Evolutionary conservation across 2,113 vertebrate genomes (phyloP), one percentile per base, ranked within the genome.

Genomic region (Capreolus pygargus): DNA sequence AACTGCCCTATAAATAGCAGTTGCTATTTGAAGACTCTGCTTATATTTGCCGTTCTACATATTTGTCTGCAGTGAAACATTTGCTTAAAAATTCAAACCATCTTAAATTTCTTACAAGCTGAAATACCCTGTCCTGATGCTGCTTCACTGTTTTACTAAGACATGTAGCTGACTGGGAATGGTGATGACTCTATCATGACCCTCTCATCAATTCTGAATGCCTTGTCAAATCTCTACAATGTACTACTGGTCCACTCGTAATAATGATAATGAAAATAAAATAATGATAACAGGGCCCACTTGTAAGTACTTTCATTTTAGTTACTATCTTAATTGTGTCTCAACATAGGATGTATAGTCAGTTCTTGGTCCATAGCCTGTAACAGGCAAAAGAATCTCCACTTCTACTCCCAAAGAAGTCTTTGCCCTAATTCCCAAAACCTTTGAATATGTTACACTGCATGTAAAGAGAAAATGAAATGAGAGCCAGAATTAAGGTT

Each of bases 1-100:
- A 92, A 58, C 1, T 52, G 3, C 4, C 5, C n/a, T 84, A 3
- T 93, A 85, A 82, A 89, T 94, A 84, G 30, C 15, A 57, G 12
- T 39, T 89, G 17, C 36, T 95, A 54, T 91, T 94, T 93, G 55
- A 6, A 97, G n/a, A 94, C 86, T 93, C 39, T 85, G 23, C 50
- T 95, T 96, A 10, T 91, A 61, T 93, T 96, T 98, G 86, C 61
- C 89, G 0, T 84, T 94, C 70, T 60, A 50, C 5, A 39, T 64
- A 64, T 76, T 93, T 96, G 30, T 60, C 43, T 57, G 39, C 33
- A 87, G 21, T 58, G 45, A 95, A 97, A 21, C 27, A 58, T 64
- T 83, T 89, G 7, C n/a, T 83, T 25, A 91, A 64, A 92, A 83
- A 58, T 47, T 83, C n/a, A 83, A 11, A 79, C 36, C n/a, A 74